phyloP scores from a whole-genome alignment of 2,797 vertebrate species.

The Mormyrus proboscirostris region DNA sequence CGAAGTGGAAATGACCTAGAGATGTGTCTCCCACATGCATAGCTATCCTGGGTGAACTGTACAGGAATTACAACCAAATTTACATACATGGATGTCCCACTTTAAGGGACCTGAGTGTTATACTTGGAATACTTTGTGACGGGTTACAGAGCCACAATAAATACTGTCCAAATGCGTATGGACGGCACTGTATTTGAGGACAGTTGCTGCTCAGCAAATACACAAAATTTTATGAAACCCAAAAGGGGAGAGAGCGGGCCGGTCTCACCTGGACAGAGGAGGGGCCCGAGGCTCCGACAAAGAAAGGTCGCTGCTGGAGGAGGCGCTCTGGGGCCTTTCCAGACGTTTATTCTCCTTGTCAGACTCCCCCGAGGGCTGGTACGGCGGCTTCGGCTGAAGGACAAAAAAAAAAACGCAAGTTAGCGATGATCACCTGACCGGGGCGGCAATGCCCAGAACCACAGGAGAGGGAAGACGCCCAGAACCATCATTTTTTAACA shows the following conservation, averaged over 20 bases:
- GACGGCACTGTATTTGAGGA: not conserved
- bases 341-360: conserved; percentile 94
- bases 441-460: not conserved
- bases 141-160: not conserved
- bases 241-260: not conserved
- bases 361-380: conserved; percentile 95
- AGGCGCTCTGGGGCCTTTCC: conserved; percentile 78
- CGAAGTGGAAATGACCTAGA: not conserved
- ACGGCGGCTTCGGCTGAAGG: conserved; percentile 66
- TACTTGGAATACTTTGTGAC: not conserved
- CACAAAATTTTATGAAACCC: not conserved
- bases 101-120: not conserved
- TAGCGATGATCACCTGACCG: not conserved
- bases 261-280: conserved; percentile 53
- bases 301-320: conserved; percentile 88
- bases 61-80: not conserved
- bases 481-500: not conserved
- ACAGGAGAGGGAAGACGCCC: not conserved
- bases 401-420: conserved; percentile 4
- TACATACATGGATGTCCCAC: not conserved
- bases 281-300: conserved; percentile 68
- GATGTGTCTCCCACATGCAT: not conserved
- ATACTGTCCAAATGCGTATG: not conserved
- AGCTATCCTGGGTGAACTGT: not conserved
- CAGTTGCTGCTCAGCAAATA: not conserved